Evolutionary conservation across 2,888 invertebrate genomes (phyloP).

Genomic region (Amphipoea oculea): DNA sequence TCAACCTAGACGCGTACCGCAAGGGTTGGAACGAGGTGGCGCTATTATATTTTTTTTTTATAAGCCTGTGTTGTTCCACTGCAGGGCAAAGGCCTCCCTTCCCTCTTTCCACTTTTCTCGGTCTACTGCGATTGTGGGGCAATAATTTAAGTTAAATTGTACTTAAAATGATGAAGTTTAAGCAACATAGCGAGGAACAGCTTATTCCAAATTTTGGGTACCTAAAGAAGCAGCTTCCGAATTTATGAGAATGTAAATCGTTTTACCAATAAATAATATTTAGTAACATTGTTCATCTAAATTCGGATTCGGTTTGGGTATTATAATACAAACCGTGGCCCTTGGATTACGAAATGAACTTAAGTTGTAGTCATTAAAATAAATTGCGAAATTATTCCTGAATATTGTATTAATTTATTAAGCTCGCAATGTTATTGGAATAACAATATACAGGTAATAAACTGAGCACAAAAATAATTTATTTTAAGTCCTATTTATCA

Average conservation of each 20-base stretch:
- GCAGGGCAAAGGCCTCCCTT: too few species aligned
- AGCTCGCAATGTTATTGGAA: constrained; percentile 11
- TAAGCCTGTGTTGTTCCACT: too few species aligned
- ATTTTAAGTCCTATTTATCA: not conserved
- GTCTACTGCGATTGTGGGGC: too few species aligned
- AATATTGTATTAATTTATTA: constrained; percentile 12
- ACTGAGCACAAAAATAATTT: not conserved
- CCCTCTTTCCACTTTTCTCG: too few species aligned
- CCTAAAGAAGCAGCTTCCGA: not conserved
- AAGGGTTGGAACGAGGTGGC: too few species aligned
- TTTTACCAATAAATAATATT: not conserved
- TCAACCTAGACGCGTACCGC: too few species aligned
- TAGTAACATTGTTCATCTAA: not conserved
- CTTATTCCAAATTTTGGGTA: not conserved
- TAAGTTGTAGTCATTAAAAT: constrained; percentile 26
- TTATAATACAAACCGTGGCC: not conserved
- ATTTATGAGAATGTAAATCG: too few species aligned
- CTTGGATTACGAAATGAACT: constrained; percentile 1
- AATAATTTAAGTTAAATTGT: not conserved
- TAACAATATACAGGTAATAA: not conserved
- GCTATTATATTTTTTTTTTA: too few species aligned
- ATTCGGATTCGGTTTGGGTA: not conserved
- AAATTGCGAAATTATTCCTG: constrained; percentile 20
- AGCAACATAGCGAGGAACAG: not conserved
- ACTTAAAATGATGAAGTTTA: not conserved